These are phyloP conservation scores for Poeciliopsis turneri DNA, from an alignment of 2,797 vertebrate genomes.

Conservation along the genomic window DNA sequence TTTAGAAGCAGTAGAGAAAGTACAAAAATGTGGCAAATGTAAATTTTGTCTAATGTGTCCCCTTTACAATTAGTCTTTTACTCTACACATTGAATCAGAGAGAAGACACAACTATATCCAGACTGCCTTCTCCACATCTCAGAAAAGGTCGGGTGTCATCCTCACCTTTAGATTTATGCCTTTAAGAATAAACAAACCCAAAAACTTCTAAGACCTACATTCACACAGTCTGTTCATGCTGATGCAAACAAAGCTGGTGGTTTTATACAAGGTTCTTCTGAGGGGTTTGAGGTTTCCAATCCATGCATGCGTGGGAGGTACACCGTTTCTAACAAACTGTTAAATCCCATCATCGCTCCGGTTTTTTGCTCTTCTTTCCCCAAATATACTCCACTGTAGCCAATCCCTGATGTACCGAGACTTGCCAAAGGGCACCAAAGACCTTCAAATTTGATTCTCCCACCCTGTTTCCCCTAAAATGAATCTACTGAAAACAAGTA, in stretches of 20 bases:
- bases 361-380: conserved; percentile 6
- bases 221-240: conserved; percentile 23
- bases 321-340: conserved; percentile 54
- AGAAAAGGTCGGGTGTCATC: conserved; percentile 72
- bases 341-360: conserved; percentile 51
- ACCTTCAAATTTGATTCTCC: conserved; percentile 34
- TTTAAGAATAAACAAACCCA: conserved; percentile 26
- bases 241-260: conserved; percentile 36
- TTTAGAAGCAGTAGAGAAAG: no score
- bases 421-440: conserved; percentile 32
- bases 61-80: conserved; percentile 5
- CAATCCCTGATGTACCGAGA: conserved; percentile 34
- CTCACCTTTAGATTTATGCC: conserved; percentile 24
- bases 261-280: conserved; percentile 36
- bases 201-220: conserved; percentile 28
- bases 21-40: no score
- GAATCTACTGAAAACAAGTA: conserved; percentile 23
- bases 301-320: conserved; percentile 60
- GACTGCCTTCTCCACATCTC: conserved; percentile 44
- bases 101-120: conserved; percentile 66
- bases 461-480: conserved; percentile 35
- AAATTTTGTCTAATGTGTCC: no score
- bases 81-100: conserved; percentile 26
- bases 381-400: conserved; percentile 36
- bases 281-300: conserved; percentile 51